Evolutionary conservation across 2,113 vertebrate genomes (phyloP), one percentile per base, ranked within the genome.

Genomic region (Osmerus eperlanus): DNA sequence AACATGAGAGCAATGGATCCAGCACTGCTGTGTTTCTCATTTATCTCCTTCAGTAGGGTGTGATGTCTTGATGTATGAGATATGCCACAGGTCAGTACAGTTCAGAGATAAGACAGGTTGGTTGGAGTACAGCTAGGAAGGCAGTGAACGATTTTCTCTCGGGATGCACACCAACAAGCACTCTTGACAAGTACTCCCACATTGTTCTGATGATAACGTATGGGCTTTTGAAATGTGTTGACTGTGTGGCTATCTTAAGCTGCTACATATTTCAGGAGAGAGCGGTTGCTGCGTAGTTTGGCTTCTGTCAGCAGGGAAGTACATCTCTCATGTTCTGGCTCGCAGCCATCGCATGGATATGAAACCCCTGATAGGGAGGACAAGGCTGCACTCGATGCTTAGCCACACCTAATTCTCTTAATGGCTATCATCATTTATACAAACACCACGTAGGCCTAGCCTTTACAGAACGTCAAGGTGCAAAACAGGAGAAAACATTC

Each of bases 401-500:
- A 73, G 9, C n/a, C 32, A 9, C 12, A 59, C 59, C 51, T 77
- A 67, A 79, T 74, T 72, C 79, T 62, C 67, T 65, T 76, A 73
- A 53, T 23, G 64, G 72, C 29, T 47, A 68, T 74, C 80, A 83
- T 79, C 76, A 68, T 83, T 68, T 62, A 29, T 23, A 54, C 13
- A 14, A 47, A 47, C 41, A 47, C 9, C 41, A 47, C 41, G 7
- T 11, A 11, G 1, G 9, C 41, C 41, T 47, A 47, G 41, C 41
- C 9, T 47, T 47, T 47, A 47, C 41, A 11, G 7, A 47, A 47
- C 7, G 9, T 9, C 9, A 36, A 11, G 41, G 41, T 11, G 41
- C 41, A 2, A 47, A 5, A 12, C 9, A 47, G 41, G 41, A 47
- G 2, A 47, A 47, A 47, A 9, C 9, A 47, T 47, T 47, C 41